A percentile compares a stretch with the other conserved stretches of the same genome.
Evolutionary conservation across 2,888 invertebrate species (phyloP).

Genomic region (Mythimna albipuncta): DNA sequence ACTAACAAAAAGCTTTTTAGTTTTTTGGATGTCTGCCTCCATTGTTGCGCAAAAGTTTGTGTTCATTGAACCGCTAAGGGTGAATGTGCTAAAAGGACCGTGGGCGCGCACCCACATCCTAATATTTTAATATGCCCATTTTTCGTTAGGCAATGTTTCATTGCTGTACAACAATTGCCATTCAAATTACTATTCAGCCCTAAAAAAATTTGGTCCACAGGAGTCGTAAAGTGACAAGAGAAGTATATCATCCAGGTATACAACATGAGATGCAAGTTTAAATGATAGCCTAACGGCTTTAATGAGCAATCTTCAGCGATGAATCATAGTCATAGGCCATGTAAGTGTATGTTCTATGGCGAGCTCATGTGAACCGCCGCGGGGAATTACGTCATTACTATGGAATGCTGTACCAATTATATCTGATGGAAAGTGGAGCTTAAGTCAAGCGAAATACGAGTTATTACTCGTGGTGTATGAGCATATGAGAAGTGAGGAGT

Average conservation of each 20-base stretch:
- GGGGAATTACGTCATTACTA: conserved; percentile 50
- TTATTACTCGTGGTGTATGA: neutral
- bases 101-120: conserved; percentile 75
- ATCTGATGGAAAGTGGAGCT: conserved; percentile 63
- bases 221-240: neutral
- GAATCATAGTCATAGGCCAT: conserved; percentile 62
- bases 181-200: neutral
- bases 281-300: conserved; percentile 28
- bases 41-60: conserved; percentile 68
- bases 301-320: conserved; percentile 56
- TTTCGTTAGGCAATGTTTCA: conserved; percentile 49
- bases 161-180: conserved; percentile 12
- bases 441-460: conserved; percentile 37
- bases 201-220: neutral
- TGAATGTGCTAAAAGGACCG: conserved; percentile 74
- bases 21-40: conserved; percentile 63
- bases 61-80: conserved; percentile 76
- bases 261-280: conserved; percentile 22
- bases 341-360: conserved; percentile 61
- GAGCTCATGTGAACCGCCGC: conserved; percentile 66
- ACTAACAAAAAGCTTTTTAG: conserved; percentile 48
- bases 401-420: conserved; percentile 81
- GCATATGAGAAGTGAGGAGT: neutral
- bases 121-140: conserved; percentile 66
- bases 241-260: conserved; percentile 10